A percentile compares a stretch with the other conserved stretches of the same genome.
Conservation (phyloP, 1,140 invertebrate genomes). For the Drosophila cardini region DNA sequence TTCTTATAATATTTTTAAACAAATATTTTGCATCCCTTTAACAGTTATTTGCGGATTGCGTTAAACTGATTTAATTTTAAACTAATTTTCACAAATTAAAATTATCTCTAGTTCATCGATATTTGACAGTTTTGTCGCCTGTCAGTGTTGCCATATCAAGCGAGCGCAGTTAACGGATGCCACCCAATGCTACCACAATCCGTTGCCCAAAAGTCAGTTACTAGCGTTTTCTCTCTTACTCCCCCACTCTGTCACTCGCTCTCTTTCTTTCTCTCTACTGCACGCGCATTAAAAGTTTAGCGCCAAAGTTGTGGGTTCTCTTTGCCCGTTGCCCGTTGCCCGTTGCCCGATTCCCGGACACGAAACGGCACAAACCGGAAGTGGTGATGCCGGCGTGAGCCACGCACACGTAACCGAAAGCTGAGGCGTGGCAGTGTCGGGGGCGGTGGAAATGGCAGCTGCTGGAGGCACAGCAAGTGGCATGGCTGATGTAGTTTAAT, state of each 20-base stretch:
- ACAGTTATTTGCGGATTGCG: neutral
- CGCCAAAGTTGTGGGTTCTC: slow-evolving; percentile 65
- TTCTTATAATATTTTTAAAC: too few species aligned
- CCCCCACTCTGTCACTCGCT: neutral
- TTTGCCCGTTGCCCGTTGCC: slow-evolving; percentile 28
- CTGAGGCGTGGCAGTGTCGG: neutral
- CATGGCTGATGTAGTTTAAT: slow-evolving; percentile 72
- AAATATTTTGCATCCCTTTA: too few species aligned
- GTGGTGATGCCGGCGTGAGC: slow-evolving; percentile 52
- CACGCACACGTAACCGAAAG: slow-evolving; percentile 39
- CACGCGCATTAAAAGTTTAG: slow-evolving; percentile 80
- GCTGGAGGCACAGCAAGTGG: slow-evolving; percentile 28
- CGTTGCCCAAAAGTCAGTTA: slow-evolving; percentile 34
- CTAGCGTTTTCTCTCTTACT: neutral
- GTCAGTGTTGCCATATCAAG: slow-evolving; percentile 9
- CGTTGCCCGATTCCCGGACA: slow-evolving; percentile 23
- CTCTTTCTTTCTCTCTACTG: slow-evolving; percentile 13
- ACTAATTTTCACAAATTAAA: neutral
- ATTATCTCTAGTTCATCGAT: too few species aligned
- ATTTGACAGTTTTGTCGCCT: slow-evolving; percentile 31
- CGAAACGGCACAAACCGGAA: slow-evolving; percentile 69
- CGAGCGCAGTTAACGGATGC: slow-evolving; percentile 28
- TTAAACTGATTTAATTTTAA: neutral
- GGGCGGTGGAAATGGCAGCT: neutral
- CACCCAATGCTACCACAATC: slow-evolving; percentile 37